Conservation (phyloP, 2,888 invertebrate genomes). For the Orchestes rusci region DNA sequence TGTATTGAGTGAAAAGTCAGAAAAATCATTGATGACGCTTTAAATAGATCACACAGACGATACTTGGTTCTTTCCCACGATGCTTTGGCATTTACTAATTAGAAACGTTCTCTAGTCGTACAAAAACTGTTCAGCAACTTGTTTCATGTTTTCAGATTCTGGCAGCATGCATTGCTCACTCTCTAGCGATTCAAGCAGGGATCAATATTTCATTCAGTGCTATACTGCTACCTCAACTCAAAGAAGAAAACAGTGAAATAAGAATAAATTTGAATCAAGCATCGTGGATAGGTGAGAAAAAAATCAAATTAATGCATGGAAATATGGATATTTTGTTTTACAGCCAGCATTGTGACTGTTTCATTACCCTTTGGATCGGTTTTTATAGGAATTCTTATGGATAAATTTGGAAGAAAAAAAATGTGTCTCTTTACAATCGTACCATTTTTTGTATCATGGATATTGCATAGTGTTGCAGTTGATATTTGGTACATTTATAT, state of each 20-base stretch:
- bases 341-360: conserved; percentile 52
- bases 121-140: no score
- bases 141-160: conserved; percentile 42
- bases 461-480: conserved; percentile 42
- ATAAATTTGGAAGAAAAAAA: conserved; percentile 48
- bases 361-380: conserved; percentile 49
- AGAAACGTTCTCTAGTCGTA: no score
- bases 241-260: conserved; percentile 38
- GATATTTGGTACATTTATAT: conserved; percentile 45
- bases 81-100: no score
- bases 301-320: background rate
- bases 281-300: conserved; percentile 51
- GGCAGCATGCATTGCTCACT: conserved; percentile 45
- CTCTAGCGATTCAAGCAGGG: conserved; percentile 50
- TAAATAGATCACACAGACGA: no score
- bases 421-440: conserved; percentile 44
- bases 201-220: conserved; percentile 54
- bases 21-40: no score
- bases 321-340: conserved; percentile 1
- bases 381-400: conserved; percentile 50
- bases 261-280: conserved; percentile 42
- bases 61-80: no score
- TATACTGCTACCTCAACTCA: conserved; percentile 48
- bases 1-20: no score
- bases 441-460: conserved; percentile 47